These are phyloP conservation scores for Spheniscus mendiculus DNA, from an alignment of 2,113 vertebrate genomes.

Conservation along the genomic window DNA sequence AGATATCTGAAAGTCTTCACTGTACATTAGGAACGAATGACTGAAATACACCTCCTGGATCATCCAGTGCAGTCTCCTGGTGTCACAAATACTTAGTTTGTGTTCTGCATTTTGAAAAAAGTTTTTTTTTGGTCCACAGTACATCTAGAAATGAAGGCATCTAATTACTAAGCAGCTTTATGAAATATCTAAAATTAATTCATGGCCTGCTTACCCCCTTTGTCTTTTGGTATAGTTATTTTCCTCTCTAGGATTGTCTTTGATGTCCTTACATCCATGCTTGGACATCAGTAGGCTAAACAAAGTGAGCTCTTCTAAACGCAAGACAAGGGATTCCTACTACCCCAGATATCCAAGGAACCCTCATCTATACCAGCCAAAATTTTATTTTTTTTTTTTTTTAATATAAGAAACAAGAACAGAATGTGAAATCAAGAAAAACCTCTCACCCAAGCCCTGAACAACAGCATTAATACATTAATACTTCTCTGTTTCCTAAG, in stretches of 20 bases:
- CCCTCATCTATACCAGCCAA: background rate
- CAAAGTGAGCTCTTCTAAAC: background rate
- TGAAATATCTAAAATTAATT: background rate
- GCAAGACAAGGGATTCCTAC: background rate
- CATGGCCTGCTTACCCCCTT: accelerated
- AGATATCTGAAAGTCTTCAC: background rate
- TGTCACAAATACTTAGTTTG: background rate
- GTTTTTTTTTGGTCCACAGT: accelerated
- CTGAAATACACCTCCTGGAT: background rate
- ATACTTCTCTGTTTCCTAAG: background rate
- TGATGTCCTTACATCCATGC: background rate
- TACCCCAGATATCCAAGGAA: background rate
- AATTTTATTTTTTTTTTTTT: background rate
- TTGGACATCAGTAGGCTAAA: background rate
- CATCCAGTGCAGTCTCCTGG: background rate
- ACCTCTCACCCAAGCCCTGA: background rate
- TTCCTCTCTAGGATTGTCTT: background rate
- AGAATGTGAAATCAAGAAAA: background rate
- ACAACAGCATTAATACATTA: background rate
- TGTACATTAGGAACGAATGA: background rate
- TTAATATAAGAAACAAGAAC: background rate
- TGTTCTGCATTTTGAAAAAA: background rate
- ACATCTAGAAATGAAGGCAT: background rate
- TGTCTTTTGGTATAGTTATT: background rate
- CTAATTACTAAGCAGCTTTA: background rate